Percentiles rank a stretch among this genome's conserved stretches.
phyloP scores from a whole-genome alignment of 2,113 vertebrate species.

The Heloderma charlesbogerti region DNA sequence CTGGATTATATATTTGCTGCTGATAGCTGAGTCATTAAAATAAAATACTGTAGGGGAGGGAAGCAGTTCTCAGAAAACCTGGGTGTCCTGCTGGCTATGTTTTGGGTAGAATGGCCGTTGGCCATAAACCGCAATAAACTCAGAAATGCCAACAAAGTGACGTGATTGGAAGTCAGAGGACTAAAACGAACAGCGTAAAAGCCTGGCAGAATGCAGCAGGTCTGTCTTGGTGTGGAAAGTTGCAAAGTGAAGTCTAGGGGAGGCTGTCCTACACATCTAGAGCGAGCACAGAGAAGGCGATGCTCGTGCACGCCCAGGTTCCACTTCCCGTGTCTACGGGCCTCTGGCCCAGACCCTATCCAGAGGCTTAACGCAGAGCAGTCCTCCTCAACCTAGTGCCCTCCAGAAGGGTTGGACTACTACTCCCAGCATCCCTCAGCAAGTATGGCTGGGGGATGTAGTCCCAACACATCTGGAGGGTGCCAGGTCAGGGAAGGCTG shows the following conservation, averaged over 20 bases:
- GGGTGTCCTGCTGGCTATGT: neutral
- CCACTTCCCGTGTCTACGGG: neutral
- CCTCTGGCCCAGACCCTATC: neutral
- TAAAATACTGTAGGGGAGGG: neutral
- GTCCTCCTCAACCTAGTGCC: too few species aligned
- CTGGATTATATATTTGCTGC: neutral
- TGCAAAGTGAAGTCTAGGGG: neutral
- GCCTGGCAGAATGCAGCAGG: neutral
- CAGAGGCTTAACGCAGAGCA: neutral
- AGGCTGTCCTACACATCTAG: neutral
- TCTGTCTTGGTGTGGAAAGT: neutral
- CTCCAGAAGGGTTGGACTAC: too few species aligned
- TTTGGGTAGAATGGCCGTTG: neutral
- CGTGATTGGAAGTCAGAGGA: neutral
- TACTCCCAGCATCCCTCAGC: too few species aligned
- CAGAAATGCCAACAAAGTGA: neutral
- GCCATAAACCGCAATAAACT: neutral
- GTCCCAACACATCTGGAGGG: too few species aligned
- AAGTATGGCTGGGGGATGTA: too few species aligned
- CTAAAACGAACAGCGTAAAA: neutral
- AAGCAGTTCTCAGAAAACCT: neutral
- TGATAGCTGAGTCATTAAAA: neutral
- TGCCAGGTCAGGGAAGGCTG: neutral
- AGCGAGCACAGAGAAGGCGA: neutral
- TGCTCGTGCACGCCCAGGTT: neutral